Percentiles rank a stretch among this genome's conserved stretches.
phyloP scores from a whole-genome alignment of 2,888 invertebrate genomes.

The Spodoptera littoralis region DNA sequence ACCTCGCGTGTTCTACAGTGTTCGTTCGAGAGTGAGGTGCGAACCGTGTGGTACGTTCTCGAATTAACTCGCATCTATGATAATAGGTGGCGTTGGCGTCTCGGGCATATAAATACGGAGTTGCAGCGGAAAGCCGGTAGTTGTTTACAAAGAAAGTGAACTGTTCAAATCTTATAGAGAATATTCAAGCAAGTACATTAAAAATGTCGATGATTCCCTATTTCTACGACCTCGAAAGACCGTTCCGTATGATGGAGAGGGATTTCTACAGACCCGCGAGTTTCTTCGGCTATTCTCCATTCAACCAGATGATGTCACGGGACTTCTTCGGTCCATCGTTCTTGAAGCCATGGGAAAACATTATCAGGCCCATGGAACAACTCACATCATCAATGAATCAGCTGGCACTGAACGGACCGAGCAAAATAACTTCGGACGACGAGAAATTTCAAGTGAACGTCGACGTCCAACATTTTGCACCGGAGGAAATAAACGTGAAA shows the following conservation, averaged over 20 bases:
- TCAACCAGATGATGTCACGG: constrained; percentile 58
- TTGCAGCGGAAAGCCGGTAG: constrained; percentile 43
- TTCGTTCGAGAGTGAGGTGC: constrained; percentile 11
- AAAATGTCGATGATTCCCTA: constrained; percentile 78
- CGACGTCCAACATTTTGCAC: constrained; percentile 93
- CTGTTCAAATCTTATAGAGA: constrained; percentile 21
- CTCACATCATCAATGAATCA: constrained; percentile 73
- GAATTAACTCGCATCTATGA: constrained; percentile 26
- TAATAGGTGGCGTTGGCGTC: constrained; percentile 61
- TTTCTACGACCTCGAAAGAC: constrained; percentile 72
- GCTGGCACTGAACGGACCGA: constrained; percentile 78
- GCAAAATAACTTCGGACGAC: constrained; percentile 82
- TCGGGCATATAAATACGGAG: constrained; percentile 61
- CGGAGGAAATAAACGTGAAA: constrained; percentile 93
- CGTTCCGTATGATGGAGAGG: constrained; percentile 77
- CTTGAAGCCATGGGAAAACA: constrained; percentile 64
- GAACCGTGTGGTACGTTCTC: constrained; percentile 25
- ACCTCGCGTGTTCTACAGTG: constrained; percentile 39
- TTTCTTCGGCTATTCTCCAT: constrained; percentile 60
- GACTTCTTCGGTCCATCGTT: constrained; percentile 57
- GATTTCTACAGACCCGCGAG: constrained; percentile 68
- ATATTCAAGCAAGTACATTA: constrained; percentile 1
- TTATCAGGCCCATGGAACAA: constrained; percentile 72
- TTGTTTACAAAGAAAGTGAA: constrained; percentile 43
- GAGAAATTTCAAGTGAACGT: constrained; percentile 91